phyloP scores from a whole-genome alignment of 1,140 invertebrate species.

The Atta colombica region DNA sequence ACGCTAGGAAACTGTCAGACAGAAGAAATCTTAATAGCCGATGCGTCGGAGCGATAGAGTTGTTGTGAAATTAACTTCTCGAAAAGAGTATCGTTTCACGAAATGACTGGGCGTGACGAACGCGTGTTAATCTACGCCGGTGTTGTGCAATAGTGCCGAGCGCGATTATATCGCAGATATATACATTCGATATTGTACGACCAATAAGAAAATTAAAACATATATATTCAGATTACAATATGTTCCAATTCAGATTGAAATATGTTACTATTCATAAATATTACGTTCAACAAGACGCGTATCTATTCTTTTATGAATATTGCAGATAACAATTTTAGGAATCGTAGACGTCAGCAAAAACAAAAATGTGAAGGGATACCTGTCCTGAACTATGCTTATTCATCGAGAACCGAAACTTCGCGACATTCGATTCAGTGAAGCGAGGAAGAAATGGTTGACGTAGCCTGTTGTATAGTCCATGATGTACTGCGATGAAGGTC shows the following conservation, averaged over 20 bases:
- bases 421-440: conserved; percentile 45
- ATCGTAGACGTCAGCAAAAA: not conserved
- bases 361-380: not conserved
- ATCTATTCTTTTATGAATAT: not conserved
- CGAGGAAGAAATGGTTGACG: conserved; percentile 47
- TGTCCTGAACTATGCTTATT: conserved; percentile 11
- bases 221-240: not conserved
- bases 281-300: not conserved
- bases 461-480: not conserved
- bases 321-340: not conserved
- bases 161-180: conserved; percentile 27
- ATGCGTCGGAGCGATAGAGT: conserved; percentile 51
- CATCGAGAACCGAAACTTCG: conserved; percentile 12
- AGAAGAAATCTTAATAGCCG: conserved; percentile 60
- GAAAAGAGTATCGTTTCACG: conserved; percentile 57
- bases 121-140: conserved; percentile 42
- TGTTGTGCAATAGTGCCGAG: conserved; percentile 37
- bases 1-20: conserved; percentile 28
- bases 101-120: conserved; percentile 65
- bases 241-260: not conserved
- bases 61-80: conserved; percentile 55
- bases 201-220: conserved; percentile 10
- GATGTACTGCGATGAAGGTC: conserved; percentile 48
- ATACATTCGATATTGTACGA: not conserved
- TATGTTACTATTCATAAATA: not conserved